Evolutionary conservation across 2,797 vertebrate species (phyloP), one percentile per base, ranked within the genome.

Genomic region (Myotis planiceps): DNA sequence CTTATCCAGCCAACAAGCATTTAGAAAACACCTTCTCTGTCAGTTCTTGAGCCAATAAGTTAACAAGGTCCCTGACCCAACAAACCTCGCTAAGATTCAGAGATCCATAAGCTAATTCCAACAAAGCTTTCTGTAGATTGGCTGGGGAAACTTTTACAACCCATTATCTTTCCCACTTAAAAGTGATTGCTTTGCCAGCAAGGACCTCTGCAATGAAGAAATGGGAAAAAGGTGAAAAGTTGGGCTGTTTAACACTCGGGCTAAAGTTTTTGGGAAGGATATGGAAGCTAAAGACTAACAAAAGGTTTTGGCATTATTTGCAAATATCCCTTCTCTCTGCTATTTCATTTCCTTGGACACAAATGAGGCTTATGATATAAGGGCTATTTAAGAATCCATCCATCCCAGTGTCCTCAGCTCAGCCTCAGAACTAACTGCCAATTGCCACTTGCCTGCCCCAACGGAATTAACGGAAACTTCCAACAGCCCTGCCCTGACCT

Each of bases 391-490:
- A 65, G 76, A 58, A 49, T 55, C 71, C 51, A 49, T 55, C 66
- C 55, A 87, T 96, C 96, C 94, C 96, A 95, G 94, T 47, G 42
- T 90, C 89, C 95, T 94, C 58, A 58, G 87, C 66, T 42, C 34
- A 37, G 18, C 63, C 83, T 91, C 68, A 74, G 60, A 92, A 78
- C 86, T 90, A 96, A 92, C 95, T 90, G 96, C 90, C 90, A 45
- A 10, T 37, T 47, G 55, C 47, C 39, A 25, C 60, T 63, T 34
- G 69, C 66, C 90, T 65, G 15, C 13, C 42, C 94, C 94, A 97
- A 93, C 89, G 13, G 94, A 97, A 97, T 96, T 97, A 97, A 97
- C 96, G 5, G 96, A 96, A 91, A 10, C 69, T 74, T 4, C 78
- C 76, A 90, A 84, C 87, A 51, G 90, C 68, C 65, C 16, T 80